Percentiles rank a stretch among this genome's conserved stretches.
These are phyloP conservation scores for Steatocranus sp. DNA, from an alignment of 2,797 vertebrate species.

Conservation along the genomic window DNA sequence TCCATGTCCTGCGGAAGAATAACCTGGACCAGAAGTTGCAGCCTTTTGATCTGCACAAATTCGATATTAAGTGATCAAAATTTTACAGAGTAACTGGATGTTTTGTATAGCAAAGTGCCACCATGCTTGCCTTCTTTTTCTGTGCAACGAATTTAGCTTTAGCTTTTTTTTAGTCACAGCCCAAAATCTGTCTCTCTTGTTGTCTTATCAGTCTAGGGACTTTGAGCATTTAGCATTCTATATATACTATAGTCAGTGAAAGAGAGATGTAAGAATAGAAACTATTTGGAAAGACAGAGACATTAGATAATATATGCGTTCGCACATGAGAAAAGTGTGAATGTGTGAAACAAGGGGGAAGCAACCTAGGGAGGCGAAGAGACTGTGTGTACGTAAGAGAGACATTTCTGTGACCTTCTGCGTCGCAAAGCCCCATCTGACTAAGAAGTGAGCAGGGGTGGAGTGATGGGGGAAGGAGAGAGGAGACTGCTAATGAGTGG, in stretches of 20 bases:
- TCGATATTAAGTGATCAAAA: not conserved
- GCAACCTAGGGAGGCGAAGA: not conserved
- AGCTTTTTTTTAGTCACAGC: slow-evolving; percentile 22
- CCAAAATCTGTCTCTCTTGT: slow-evolving; percentile 27
- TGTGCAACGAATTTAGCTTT: not conserved
- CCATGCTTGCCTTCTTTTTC: not conserved
- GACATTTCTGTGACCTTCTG: slow-evolving; percentile 75
- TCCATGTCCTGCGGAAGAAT: not conserved
- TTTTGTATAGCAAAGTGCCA: not conserved
- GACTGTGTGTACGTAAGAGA: slow-evolving; percentile 41
- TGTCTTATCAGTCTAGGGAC: slow-evolving; percentile 10
- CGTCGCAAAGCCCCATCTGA: slow-evolving; percentile 65
- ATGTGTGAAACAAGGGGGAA: not conserved
- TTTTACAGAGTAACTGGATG: not conserved
- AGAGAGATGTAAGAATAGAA: not conserved
- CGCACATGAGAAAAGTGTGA: slow-evolving; percentile 26
- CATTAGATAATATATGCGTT: slow-evolving; percentile 56
- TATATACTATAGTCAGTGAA: slow-evolving; percentile 37
- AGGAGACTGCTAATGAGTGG: slow-evolving; percentile 72
- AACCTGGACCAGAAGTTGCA: not conserved
- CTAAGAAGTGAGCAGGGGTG: slow-evolving; percentile 69
- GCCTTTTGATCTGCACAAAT: not conserved
- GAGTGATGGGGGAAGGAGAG: slow-evolving; percentile 49
- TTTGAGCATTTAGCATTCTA: slow-evolving; percentile 50
- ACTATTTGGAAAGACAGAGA: not conserved